Conservation (phyloP, 2,113 vertebrate species). For the Rhineura floridana region DNA sequence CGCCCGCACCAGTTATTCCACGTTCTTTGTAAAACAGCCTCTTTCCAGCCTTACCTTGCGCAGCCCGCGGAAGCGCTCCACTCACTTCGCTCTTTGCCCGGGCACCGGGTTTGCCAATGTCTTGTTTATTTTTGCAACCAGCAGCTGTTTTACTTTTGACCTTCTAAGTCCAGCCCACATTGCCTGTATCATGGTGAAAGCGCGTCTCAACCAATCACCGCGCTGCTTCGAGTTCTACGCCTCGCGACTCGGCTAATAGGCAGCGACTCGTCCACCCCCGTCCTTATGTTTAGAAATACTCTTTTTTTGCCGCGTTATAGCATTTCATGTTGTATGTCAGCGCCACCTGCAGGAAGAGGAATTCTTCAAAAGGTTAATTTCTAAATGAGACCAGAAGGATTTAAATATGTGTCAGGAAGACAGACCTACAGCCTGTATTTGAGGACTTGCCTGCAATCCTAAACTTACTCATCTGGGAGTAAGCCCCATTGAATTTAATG, state of each 20-base stretch:
- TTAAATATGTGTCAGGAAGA: too few species aligned
- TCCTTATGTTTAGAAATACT: not conserved
- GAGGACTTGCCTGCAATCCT: too few species aligned
- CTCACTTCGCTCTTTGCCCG: not conserved
- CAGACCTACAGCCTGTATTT: too few species aligned
- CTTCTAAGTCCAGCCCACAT: constrained; percentile 3
- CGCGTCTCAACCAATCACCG: not conserved
- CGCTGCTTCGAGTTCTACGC: not conserved
- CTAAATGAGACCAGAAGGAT: too few species aligned
- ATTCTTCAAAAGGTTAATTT: not conserved
- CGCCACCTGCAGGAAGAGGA: not conserved
- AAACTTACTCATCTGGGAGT: too few species aligned
- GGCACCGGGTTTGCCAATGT: not conserved
- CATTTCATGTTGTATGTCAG: not conserved
- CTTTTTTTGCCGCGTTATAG: not conserved
- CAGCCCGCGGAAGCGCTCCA: not conserved
- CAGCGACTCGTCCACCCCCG: too few species aligned
- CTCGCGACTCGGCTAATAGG: not conserved
- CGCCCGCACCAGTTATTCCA: not conserved
- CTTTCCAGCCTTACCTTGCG: not conserved
- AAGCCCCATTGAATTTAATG: too few species aligned
- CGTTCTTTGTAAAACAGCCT: not conserved
- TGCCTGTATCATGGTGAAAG: not conserved
- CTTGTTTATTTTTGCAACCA: not conserved
- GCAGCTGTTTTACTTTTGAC: not conserved